Base-by-base conservation (phyloP, 2,888 invertebrate genomes). In the Deroplatys truncata region DNA sequence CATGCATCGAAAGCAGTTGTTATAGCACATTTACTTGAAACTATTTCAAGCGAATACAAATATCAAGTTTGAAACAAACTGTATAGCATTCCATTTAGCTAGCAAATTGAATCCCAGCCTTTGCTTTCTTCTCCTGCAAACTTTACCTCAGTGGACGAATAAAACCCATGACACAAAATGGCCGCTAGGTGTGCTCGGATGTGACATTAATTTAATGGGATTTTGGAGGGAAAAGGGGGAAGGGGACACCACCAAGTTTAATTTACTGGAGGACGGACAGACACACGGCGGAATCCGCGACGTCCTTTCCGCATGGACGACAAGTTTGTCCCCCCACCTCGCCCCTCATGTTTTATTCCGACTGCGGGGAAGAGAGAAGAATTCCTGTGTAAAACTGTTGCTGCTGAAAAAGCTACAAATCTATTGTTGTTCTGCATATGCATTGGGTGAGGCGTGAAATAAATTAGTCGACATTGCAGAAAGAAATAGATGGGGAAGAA, bases 201-300 rank as follows among this genome's bases (percentile, higher is more conserved):
- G 86, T 86, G 86, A 86, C 86, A 86, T 86, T 86, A 86, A 86
- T 86, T 86, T 86, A 86, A 86, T 86, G 86, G 86, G 86, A 86
- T 86, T 86, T 72, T 72, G 56, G 56, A 72, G 56, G 56, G 56
- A 72, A 72, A 72, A 72, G 56, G 20, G 56, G 56, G 56, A 72
- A 72, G 56, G 56, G 56, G 56, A 72, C 56, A 72, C 56, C 56
- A 72, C 56, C 56, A 72, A 72, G 56, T 72, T 72, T 72, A 72
- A 72, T 72, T 72, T 72, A 72, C 56, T 72, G 56, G 56, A 72
- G 56, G 56, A 72, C 56, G 56, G 56, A 72, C 56, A 72, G 56
- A 72, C 56, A 72, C 56, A 72, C 56, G 56, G 29, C 82, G 29
- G 82, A 82, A 13, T 29, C 28, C 31, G 85, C 85, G 25, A 35